These are phyloP conservation scores for Tachysurus fulvidraco DNA, from an alignment of 2,113 vertebrate genomes.

Conservation along the genomic window DNA sequence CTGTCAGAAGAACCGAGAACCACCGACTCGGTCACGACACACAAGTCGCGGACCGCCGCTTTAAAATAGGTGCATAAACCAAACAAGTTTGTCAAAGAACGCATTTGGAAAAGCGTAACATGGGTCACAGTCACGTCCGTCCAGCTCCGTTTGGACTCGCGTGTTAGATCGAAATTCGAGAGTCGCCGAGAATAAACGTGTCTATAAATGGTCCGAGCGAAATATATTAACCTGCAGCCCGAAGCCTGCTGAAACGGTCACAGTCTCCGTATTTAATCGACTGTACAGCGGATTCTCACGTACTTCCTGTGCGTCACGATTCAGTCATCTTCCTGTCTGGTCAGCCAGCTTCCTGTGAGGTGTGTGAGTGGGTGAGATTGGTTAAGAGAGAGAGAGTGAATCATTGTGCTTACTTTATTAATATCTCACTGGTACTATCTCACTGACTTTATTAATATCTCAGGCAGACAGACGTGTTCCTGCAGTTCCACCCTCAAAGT, in stretches of 20 bases:
- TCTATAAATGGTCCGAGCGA: constrained; percentile 6
- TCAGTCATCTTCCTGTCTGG: constrained; percentile 39
- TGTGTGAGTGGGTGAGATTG: constrained; percentile 62
- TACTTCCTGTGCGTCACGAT: constrained; percentile 41
- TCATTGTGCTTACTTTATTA: constrained; percentile 72
- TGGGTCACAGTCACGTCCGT: background rate
- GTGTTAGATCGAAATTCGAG: background rate
- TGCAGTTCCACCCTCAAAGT: constrained; percentile 56
- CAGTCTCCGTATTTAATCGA: constrained; percentile 33
- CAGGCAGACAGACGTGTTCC: constrained; percentile 65
- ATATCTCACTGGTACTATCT: constrained; percentile 58
- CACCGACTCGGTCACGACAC: background rate
- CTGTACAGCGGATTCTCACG: constrained; percentile 4
- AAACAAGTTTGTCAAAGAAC: background rate
- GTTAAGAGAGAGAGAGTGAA: constrained; percentile 64
- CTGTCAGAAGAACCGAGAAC: background rate
- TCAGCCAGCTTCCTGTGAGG: constrained; percentile 36
- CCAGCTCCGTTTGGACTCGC: background rate
- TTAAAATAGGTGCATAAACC: background rate
- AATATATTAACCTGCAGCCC: background rate
- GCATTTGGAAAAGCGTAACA: background rate
- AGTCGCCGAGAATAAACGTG: background rate
- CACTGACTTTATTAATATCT: constrained; percentile 70
- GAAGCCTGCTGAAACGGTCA: background rate
- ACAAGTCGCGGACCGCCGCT: background rate